These are phyloP conservation scores for Nilaparvata lugens DNA, from an alignment of 1,140 invertebrate species.

Conservation along the genomic window DNA sequence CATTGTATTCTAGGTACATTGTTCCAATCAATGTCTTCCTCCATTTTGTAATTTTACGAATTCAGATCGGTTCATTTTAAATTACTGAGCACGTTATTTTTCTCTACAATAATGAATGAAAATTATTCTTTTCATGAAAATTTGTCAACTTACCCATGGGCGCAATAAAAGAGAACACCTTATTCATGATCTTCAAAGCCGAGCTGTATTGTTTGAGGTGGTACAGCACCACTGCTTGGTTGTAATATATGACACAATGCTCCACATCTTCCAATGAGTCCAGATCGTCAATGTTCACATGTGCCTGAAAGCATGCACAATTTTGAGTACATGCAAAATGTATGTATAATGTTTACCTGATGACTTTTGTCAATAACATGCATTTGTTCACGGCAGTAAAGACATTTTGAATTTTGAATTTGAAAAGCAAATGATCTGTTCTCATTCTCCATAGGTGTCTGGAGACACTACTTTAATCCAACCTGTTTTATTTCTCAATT, in stretches of 20 bases:
- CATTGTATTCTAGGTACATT: no score
- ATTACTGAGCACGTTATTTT: no score
- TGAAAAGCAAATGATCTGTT: not conserved
- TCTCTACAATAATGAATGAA: no score
- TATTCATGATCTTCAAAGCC: constrained; percentile 62
- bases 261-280: constrained; percentile 54
- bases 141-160: constrained; percentile 60
- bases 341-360: not conserved
- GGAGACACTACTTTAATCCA: no score
- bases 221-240: constrained; percentile 73
- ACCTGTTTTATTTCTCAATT: no score
- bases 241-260: constrained; percentile 61
- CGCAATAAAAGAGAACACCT: constrained; percentile 62
- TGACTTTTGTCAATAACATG: not conserved
- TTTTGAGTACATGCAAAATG: no score
- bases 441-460: not conserved
- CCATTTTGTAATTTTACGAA: no score
- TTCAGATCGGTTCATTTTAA: no score
- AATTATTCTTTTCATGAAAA: no score
- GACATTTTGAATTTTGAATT: not conserved
- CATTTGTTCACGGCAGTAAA: no score
- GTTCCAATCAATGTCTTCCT: no score
- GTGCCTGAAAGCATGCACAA: constrained; percentile 34
- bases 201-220: constrained; percentile 67
- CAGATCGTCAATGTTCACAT: constrained; percentile 43